These are phyloP conservation scores for Drosophila santomea DNA, from an alignment of 1,140 invertebrate genomes.

Conservation along the genomic window DNA sequence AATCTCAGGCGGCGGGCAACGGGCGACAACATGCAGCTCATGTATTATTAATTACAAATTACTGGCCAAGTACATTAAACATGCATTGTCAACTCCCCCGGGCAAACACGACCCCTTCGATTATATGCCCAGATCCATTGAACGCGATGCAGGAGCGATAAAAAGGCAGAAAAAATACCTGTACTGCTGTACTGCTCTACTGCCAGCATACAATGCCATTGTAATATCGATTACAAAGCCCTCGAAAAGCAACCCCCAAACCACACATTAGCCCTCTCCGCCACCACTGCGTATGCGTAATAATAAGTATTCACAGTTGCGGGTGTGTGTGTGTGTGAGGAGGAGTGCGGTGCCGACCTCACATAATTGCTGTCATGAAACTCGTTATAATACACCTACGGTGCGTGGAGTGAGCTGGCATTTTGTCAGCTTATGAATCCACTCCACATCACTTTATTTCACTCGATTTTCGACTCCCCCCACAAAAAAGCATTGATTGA, in stretches of 20 bases:
- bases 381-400: slow-evolving; percentile 64
- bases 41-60: slow-evolving; percentile 54
- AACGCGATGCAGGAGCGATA: slow-evolving; percentile 59
- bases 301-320: slow-evolving; percentile 32
- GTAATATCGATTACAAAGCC: slow-evolving; percentile 79
- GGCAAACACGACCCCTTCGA: slow-evolving; percentile 45
- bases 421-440: slow-evolving; percentile 43
- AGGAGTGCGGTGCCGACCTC: slow-evolving; percentile 14
- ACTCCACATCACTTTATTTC: slow-evolving; percentile 30
- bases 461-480: slow-evolving; percentile 26
- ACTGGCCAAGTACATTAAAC: slow-evolving; percentile 43
- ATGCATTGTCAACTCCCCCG: slow-evolving; percentile 52
- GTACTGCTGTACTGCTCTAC: background rate
- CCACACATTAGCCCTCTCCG: slow-evolving; percentile 37
- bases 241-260: slow-evolving; percentile 55
- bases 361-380: slow-evolving; percentile 79
- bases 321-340: background rate
- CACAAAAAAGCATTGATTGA: slow-evolving; percentile 55
- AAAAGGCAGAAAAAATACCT: slow-evolving; percentile 22
- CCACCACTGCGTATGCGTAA: slow-evolving; percentile 53
- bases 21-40: slow-evolving; percentile 29
- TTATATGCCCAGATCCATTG: slow-evolving; percentile 38
- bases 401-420: slow-evolving; percentile 13
- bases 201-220: slow-evolving; percentile 67
- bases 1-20: slow-evolving; percentile 33